Evolutionary conservation across 2,888 invertebrate species (phyloP), one percentile per base, ranked within the genome.

Genomic region (Hylaea fasciaria): DNA sequence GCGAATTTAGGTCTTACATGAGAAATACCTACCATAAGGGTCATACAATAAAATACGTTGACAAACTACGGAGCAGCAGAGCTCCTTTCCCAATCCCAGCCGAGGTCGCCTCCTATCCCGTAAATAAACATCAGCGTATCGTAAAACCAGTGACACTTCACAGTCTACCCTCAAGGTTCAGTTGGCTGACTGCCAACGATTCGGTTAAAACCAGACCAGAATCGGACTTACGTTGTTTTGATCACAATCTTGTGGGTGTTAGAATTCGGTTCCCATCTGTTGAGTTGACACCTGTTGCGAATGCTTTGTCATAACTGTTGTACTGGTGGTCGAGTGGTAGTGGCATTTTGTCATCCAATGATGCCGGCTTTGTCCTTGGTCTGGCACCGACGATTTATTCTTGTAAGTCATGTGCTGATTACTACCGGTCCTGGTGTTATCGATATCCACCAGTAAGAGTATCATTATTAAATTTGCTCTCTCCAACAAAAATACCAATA

Each of bases 141-240:
- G 29, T 46, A 39, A 54, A 54, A 53, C 44, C 39, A 39, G 54
- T 54, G 54, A 54, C 54, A 54, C 29, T 54, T 16, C 12, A n/a
- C 54, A 54, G 54, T 40, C 11, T 22, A 46, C 53, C 53, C 43
- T 44, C 52, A 52, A 44, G 52, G 52, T 44, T 12, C 0, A 5
- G 13, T 52, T 62, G 61, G 61, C 56, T 7, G 3, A 0, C 0
- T 22, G 61, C 61, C 61, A 62, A 17, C 28, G 1, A 37, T 43
- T 16, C 50, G 29, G 47, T 14, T 52, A 39, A 13, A 52, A 57
- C 61, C 56, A 62, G 61, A 62, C 61, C 56, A 39, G 37, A 22
- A 12, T 22, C 56, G 56, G 61, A 61, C 61, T 43, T 39, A 44
- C 37, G 35, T 59, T 60, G 60, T 60, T 59, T 41, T 60, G 50